These are phyloP conservation scores for Barbus barbus DNA, from an alignment of 2,113 vertebrate species.

Conservation along the genomic window DNA sequence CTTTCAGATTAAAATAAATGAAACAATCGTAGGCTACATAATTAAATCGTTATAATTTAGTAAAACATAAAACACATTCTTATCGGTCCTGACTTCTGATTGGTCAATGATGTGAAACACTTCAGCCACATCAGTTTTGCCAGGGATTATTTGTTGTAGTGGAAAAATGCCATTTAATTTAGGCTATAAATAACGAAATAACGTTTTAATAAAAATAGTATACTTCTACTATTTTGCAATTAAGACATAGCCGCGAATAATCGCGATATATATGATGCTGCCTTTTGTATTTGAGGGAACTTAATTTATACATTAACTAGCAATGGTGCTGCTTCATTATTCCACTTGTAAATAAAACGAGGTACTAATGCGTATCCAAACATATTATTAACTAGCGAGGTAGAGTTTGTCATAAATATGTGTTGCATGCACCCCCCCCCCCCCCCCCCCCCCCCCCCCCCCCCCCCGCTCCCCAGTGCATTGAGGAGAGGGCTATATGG, in stretches of 20 bases:
- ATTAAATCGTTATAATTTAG: not conserved
- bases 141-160: not conserved
- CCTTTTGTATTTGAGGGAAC: not conserved
- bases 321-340: not conserved
- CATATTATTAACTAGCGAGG: not conserved
- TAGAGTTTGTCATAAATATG: not conserved
- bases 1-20: not conserved
- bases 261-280: not conserved
- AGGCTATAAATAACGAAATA: no score
- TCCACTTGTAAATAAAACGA: not conserved
- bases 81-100: not conserved
- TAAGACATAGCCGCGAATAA: not conserved
- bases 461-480: not conserved
- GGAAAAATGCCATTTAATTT: not conserved
- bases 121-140: not conserved
- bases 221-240: not conserved
- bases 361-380: not conserved
- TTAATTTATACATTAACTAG: not conserved
- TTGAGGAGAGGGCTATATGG: slow-evolving; percentile 54
- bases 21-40: no score
- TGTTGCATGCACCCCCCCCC: not conserved
- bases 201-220: not conserved
- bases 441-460: no score
- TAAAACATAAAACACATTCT: not conserved
- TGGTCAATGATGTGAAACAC: not conserved